Base-by-base conservation (phyloP, 2,113 vertebrate species). In the Argyrosomus japonicus region DNA sequence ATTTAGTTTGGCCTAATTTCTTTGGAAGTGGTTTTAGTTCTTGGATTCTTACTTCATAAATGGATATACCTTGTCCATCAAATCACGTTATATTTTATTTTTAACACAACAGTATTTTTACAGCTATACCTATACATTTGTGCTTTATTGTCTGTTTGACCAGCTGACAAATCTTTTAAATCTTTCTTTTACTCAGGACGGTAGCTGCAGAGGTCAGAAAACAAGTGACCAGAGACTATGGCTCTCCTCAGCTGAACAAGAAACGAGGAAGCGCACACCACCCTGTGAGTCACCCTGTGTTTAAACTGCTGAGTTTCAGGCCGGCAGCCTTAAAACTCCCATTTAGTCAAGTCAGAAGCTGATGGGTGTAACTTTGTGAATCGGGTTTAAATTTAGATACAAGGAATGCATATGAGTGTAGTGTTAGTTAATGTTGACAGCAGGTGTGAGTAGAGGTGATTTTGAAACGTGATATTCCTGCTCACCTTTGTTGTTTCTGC, bases 201-300 rank as follows among this genome's bases (percentile, higher is more conserved):
- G 95, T 97, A 82, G 97, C 97, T 7, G 93, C 97, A 5, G 97
- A 98, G 85, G 96, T 98, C 77, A 94, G 97, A 85, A 98, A 97
- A 81, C 97, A 98, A 87, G 96, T 98, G 60, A 96, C 96, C 75
- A 93, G 96, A 86, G 97, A 98, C 19, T 97, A 96, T 84, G 95
- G 95, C 68, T 98, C 97, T 12, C 97, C 97, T 2, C 97, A 97
- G 82, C 94, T 97, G 68, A 95, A 96, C 80, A 95, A 97, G 81
- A 97, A 97, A 81, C 91, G 96, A 82, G 93, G 95, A 72, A 93
- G 95, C 21, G 73, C 81, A 21, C 93, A 95, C 76, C 96, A 96
- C 40, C 91, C 93, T 77, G 97, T 98, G 88, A 95, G 97, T 95
- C 87, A 87, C 64, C 56, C 68, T 88, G 69, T 69, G 51, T 84